Evolutionary conservation across 2,797 vertebrate genomes (phyloP), one percentile per base, ranked within the genome.

Genomic region (Lophotriccus pileatus): DNA sequence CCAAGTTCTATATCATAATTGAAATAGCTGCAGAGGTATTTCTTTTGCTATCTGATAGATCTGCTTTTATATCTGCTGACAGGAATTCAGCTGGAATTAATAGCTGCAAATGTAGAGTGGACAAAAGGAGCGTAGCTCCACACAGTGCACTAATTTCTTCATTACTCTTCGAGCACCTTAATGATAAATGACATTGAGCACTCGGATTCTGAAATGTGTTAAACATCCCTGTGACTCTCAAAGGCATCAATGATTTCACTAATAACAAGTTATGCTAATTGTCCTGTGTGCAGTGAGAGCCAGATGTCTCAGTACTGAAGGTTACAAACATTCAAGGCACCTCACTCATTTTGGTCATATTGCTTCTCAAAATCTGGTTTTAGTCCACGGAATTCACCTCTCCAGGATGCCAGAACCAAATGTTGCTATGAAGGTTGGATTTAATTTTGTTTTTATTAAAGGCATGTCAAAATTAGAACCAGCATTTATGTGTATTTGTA

Each of bases 11-110:
- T 67, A 92, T 92, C 90, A 86, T 92, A 94, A 94, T 25, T 94
- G 70, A 90, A 93, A 89, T 86, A 92, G 73, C 74, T 94, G 73
- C 75, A 93, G 83, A 91, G 60, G 46, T 85, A 74, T 92, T 70
- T 77, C 60, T 94, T 89, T 85, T 72, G 63, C 70, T 93, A 32
- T 80, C 73, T 92, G 84, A 93, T 89, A 79, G 74, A 94, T 93
- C 79, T 94, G 68, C 66, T 90, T 90, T 93, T 90, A 89, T 81
- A 93, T 87, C 85, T 93, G 90, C 66, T 88, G 85, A 95, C 78
- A 95, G 74, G 82, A 94, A 69, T 94, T 93, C 88, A 77, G 52
- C 76, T 89, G 82, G 63, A 96, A 95, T 90, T 93, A 96, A 96
- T 92, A 85, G 74, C 67, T 92, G 41, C 82, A 88, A 90, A 80